Conservation (phyloP, 2,113 vertebrate species). For the Puma concolor region DNA sequence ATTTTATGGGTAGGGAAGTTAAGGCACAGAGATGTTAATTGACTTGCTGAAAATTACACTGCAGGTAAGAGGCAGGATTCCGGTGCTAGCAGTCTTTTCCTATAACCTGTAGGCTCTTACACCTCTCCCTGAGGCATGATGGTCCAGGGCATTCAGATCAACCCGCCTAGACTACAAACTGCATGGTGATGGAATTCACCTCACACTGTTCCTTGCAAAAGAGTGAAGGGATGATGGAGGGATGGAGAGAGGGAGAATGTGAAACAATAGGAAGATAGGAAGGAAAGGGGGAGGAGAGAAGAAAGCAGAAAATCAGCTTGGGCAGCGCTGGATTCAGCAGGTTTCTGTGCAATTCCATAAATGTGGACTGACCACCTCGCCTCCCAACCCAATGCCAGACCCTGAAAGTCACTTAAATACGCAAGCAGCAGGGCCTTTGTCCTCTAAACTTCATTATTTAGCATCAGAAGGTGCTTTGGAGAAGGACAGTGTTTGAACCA, state of each 20-base stretch:
- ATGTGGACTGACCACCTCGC: not conserved
- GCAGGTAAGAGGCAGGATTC: not conserved
- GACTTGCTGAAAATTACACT: not conserved
- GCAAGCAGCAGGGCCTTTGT: not conserved
- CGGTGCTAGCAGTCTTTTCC: not conserved
- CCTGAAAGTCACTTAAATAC: not conserved
- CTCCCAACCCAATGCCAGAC: not conserved
- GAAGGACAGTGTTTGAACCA: not conserved
- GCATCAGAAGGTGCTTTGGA: not conserved
- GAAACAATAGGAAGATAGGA: no score
- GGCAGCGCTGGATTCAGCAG: not conserved
- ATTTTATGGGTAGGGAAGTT: not conserved
- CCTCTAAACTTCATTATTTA: not conserved
- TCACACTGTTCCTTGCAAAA: not conserved
- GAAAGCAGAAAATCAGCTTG: not conserved
- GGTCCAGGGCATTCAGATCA: not conserved
- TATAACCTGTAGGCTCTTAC: not conserved
- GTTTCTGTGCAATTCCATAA: not conserved
- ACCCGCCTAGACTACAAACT: not conserved
- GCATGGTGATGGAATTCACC: not conserved
- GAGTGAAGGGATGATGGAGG: not conserved
- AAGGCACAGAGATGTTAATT: not conserved
- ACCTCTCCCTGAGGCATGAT: accelerated
- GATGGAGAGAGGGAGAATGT: no score
- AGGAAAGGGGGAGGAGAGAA: not conserved